Conservation (phyloP, 1,140 invertebrate genomes). For the Cyclargus thomasi region DNA sequence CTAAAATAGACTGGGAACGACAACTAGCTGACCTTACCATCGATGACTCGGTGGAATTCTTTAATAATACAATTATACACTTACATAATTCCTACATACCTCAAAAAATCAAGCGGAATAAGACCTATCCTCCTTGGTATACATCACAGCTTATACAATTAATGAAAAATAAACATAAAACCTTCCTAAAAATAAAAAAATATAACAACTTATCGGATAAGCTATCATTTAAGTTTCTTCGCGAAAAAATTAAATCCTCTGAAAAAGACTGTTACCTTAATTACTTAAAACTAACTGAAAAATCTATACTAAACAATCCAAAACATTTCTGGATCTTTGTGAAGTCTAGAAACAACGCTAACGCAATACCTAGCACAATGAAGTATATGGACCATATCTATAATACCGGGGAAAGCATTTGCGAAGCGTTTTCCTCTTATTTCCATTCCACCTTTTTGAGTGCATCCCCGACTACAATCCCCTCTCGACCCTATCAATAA, state of each 20-base stretch:
- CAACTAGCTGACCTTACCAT: slow-evolving; percentile 8
- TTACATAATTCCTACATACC: slow-evolving; percentile 20
- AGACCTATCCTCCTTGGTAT: slow-evolving; percentile 1
- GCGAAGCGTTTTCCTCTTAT: slow-evolving; percentile 17
- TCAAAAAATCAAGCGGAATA: slow-evolving; percentile 8
- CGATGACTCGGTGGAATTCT: slow-evolving; percentile 16
- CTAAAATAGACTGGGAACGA: slow-evolving; percentile 13
- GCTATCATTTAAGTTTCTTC: too few species aligned
- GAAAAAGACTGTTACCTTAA: too few species aligned
- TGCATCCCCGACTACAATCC: too few species aligned
- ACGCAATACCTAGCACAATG: slow-evolving; percentile 5
- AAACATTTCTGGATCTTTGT: slow-evolving; percentile 22
- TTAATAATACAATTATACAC: slow-evolving; percentile 12
- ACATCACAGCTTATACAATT: too few species aligned
- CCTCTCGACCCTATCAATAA: not conserved
- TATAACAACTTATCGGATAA: too few species aligned
- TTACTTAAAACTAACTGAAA: not conserved
- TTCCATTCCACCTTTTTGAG: slow-evolving; percentile 15
- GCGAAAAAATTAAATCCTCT: too few species aligned
- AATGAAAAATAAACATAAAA: too few species aligned
- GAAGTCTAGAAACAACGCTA: slow-evolving; percentile 16
- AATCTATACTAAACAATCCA: slow-evolving; percentile 13
- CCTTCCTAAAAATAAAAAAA: too few species aligned
- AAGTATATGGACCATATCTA: not conserved
- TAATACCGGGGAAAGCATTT: not conserved